Conservation (phyloP, 2,797 vertebrate species). For the Myioborus miniatus region DNA sequence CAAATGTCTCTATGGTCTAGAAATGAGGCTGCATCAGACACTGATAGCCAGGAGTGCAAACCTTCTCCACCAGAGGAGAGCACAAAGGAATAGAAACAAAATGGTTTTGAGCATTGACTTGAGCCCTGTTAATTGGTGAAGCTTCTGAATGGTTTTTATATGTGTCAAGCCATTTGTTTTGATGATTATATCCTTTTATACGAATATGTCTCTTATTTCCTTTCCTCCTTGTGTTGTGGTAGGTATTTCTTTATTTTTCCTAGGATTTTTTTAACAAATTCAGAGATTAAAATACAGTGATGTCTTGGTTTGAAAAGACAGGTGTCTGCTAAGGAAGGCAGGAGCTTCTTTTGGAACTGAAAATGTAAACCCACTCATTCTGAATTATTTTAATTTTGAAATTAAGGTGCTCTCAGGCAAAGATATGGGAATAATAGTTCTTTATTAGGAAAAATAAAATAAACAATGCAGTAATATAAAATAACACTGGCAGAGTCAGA, state of each 20-base stretch:
- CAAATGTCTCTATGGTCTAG: not conserved
- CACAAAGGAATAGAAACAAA: not conserved
- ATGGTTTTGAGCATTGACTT: not conserved
- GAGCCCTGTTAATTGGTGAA: not conserved
- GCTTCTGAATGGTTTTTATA: not conserved
- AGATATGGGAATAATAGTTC: not conserved
- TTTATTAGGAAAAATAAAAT: not conserved
- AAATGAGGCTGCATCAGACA: not conserved
- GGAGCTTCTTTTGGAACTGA: not conserved
- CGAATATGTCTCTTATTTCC: not conserved
- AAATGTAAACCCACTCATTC: not conserved
- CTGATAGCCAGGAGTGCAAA: not conserved
- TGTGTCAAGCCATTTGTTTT: not conserved
- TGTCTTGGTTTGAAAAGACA: not conserved
- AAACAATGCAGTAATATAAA: not conserved
- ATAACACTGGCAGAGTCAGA: not conserved
- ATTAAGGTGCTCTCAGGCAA: not conserved
- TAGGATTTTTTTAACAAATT: not conserved
- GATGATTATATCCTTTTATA: not conserved
- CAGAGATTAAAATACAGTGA: not conserved
- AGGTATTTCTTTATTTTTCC: not conserved
- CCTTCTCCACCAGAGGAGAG: not conserved
- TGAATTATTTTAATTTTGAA: not conserved
- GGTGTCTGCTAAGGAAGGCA: not conserved
- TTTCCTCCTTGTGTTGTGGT: not conserved